Base-by-base conservation (phyloP, 1,140 invertebrate species). In the Trachymyrmex septentrionalis region DNA sequence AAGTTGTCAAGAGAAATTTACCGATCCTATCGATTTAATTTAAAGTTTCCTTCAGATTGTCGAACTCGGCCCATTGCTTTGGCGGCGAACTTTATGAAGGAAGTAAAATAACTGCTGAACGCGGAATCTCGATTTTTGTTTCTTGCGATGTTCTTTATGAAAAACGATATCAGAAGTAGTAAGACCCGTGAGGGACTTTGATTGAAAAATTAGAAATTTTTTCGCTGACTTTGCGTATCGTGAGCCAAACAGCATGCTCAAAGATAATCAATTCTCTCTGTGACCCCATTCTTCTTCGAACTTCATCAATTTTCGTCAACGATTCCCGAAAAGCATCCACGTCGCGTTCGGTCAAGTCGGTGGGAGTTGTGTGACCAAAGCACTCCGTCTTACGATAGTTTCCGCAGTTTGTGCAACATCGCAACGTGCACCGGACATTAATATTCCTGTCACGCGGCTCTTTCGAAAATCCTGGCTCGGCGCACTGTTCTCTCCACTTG, bases 301-400 rank as follows among this genome's bases (percentile, higher is more conserved):
- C 53, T 73, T 82, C 80, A 82, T 82, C 67, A 82, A 82, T 82
- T 82, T 82, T 82, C 80, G 80, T 82, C 80, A 73, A 61, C 80
- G 80, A 82, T 73, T 82, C 53, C 38, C 67, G 80, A 59, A 59
- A 82, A 82, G 67, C 78, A 48, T 84, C 69, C 59, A 24, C 38
- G 78, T 71, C 30, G 64, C 21, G 55, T 84, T 84, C 27, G 80
- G 69, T 75, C 80, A 71, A 73, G 80, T 84, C 55, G 21, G 16
- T 55, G 64, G 67, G 38, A 67, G 55, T 84, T 84, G 67, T 61
- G 69, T 61, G 69, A 84, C 55, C 55, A 44, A 34, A 24, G 55
- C n/a, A 75, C 69, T 71, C 73, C 75, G 87, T 88, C 84, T 89
- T 86, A 86, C 61, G 53, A 72, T 89, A 88, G 88, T 89, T 89